phyloP scores from a whole-genome alignment of 1,140 invertebrate genomes.

The Cephus cinctus region DNA sequence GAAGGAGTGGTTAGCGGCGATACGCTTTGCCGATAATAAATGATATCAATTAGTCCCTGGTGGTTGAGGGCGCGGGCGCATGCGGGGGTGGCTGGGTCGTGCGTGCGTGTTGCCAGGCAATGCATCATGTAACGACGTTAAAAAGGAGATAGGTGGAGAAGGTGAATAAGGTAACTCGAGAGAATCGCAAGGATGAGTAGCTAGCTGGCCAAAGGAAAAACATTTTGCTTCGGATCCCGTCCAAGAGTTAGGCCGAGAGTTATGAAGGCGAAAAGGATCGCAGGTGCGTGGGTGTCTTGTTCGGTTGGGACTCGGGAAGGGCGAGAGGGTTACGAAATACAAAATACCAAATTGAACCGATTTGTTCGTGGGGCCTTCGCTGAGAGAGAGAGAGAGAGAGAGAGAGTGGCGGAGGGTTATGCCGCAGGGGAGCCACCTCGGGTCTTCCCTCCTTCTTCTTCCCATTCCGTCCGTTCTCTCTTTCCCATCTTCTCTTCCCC shows the following conservation, averaged over 20 bases:
- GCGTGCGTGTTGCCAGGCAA: constrained; percentile 40
- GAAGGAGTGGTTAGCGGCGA: not conserved
- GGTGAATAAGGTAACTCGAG: too few species aligned
- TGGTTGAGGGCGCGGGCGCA: constrained; percentile 27
- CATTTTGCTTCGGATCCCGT: too few species aligned
- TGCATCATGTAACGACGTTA: too few species aligned
- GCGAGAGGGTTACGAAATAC: constrained; percentile 40
- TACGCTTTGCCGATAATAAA: constrained; percentile 34
- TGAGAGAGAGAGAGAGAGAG: constrained; percentile 23
- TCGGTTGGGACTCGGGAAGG: too few species aligned
- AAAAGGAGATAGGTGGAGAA: too few species aligned
- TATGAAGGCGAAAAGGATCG: constrained; percentile 42
- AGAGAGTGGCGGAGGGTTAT: constrained; percentile 34
- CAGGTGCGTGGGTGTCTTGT: constrained; percentile 39
- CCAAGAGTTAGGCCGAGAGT: too few species aligned
- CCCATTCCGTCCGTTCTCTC: constrained; percentile 1
- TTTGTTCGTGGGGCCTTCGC: constrained; percentile 49
- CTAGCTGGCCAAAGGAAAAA: too few species aligned
- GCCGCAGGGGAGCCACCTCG: constrained; percentile 41
- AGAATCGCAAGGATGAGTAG: too few species aligned
- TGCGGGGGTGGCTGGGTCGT: constrained; percentile 39
- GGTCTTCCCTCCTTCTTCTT: not conserved
- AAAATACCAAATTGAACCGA: constrained; percentile 50
- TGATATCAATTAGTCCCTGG: constrained; percentile 45
- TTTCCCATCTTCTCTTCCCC: constrained; percentile 11